phyloP scores from a whole-genome alignment of 1,140 invertebrate genomes.

The Rhynchophorus ferrugineus region DNA sequence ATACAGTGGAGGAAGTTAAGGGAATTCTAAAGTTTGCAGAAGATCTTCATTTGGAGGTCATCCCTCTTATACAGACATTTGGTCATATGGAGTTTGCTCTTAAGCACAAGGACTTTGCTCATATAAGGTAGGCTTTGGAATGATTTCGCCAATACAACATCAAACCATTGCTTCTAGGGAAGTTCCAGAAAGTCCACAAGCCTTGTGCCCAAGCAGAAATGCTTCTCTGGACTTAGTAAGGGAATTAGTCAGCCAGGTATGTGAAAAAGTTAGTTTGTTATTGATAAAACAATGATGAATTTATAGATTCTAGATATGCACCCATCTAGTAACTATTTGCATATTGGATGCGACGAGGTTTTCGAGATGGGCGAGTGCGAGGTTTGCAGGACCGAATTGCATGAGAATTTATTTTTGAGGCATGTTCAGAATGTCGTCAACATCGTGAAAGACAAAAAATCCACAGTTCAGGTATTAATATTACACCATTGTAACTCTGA shows the following conservation, averaged over 20 bases:
- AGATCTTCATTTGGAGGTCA: conserved; percentile 65
- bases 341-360: conserved; percentile 78
- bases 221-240: conserved; percentile 64
- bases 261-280: conserved; percentile 21
- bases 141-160: neutral
- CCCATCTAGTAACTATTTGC: conserved; percentile 44
- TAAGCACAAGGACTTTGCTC: conserved; percentile 68
- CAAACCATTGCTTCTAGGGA: conserved; percentile 51
- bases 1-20: conserved; percentile 60
- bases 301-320: conserved; percentile 56
- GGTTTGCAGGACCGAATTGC: conserved; percentile 50
- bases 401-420: conserved; percentile 58
- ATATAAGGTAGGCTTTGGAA: conserved; percentile 43
- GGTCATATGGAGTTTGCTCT: conserved; percentile 89
- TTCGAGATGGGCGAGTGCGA: conserved; percentile 76
- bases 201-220: conserved; percentile 72
- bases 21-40: conserved; percentile 57
- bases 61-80: conserved; percentile 93
- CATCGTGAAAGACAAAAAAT: conserved; percentile 55
- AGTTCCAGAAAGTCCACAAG: conserved; percentile 66
- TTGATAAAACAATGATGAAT: neutral
- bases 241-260: conserved; percentile 79
- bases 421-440: conserved; percentile 59
- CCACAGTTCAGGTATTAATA: conserved; percentile 41
- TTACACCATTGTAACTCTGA: no score